Conservation (phyloP, 2,888 invertebrate species). For the Ichneumoninae sp. region DNA sequence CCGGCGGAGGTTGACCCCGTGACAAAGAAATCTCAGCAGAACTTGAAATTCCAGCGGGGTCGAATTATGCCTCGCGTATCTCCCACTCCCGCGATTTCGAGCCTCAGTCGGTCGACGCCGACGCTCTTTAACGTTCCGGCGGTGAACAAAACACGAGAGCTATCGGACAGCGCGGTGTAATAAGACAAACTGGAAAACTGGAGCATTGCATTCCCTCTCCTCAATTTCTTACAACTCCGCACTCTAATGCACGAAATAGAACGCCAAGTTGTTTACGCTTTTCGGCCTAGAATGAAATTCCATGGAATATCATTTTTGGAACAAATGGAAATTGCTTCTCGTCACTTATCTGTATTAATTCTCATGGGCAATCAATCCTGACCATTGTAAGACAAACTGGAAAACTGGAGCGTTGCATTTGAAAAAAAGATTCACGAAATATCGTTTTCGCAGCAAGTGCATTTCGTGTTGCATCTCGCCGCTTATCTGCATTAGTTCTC, state of each 20-base stretch:
- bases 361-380: neutral
- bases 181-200: constrained; percentile 47
- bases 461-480: neutral
- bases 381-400: constrained; percentile 19
- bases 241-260: constrained; percentile 11
- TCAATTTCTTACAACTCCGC: constrained; percentile 9
- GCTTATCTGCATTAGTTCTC: neutral
- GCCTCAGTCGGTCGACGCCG: constrained; percentile 1
- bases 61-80: constrained; percentile 44
- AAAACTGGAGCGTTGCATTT: constrained; percentile 56
- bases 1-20: constrained; percentile 61
- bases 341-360: neutral
- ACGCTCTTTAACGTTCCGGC: constrained; percentile 37
- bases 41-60: constrained; percentile 61
- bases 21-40: constrained; percentile 61
- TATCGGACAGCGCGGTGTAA: constrained; percentile 40
- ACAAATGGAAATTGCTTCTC: neutral
- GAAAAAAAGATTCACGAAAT: neutral
- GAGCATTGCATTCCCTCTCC: constrained; percentile 43
- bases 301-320: neutral
- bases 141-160: constrained; percentile 49
- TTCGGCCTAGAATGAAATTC: neutral
- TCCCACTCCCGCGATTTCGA: constrained; percentile 24
- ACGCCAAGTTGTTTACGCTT: neutral
- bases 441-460: neutral